phyloP scores from a whole-genome alignment of 1,140 invertebrate species.

The Anoplolepis gracilipes region DNA sequence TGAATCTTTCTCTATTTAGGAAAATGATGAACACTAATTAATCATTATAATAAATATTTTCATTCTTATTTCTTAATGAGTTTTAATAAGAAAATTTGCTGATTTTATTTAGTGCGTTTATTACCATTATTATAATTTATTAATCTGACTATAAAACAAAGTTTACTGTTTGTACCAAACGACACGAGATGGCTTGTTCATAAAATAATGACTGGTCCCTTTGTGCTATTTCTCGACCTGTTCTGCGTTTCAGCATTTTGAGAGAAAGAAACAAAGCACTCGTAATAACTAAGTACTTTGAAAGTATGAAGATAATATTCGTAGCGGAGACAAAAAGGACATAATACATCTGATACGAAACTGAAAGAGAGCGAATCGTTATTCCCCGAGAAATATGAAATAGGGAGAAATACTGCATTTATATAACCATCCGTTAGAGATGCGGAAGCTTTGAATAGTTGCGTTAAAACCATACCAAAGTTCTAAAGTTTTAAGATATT shows the following conservation, averaged over 20 bases:
- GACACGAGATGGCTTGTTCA: constrained; percentile 52
- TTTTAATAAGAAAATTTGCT: constrained; percentile 48
- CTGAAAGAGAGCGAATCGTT: constrained; percentile 44
- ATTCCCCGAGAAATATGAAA: constrained; percentile 12
- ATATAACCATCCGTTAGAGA: constrained; percentile 58
- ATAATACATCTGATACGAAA: constrained; percentile 41
- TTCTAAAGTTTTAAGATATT: constrained; percentile 66
- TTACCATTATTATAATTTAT: constrained; percentile 52
- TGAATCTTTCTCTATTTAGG: constrained; percentile 12
- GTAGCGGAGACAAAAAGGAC: constrained; percentile 31
- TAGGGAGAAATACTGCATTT: background rate
- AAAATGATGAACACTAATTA: constrained; percentile 39
- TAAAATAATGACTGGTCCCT: constrained; percentile 52
- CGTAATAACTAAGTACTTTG: constrained; percentile 56
- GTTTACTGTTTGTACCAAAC: constrained; percentile 50
- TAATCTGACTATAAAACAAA: constrained; percentile 49
- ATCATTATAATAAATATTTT: constrained; percentile 38
- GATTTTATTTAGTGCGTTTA: constrained; percentile 52
- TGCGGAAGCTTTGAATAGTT: constrained; percentile 66
- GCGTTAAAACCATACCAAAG: constrained; percentile 65
- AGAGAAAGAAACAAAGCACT: constrained; percentile 49
- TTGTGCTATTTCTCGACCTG: constrained; percentile 55
- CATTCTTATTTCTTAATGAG: constrained; percentile 43
- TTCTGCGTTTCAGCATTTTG: constrained; percentile 45
- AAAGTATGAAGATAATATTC: constrained; percentile 55